These are phyloP conservation scores for Strigamia maritima DNA, from an alignment of 2,888 invertebrate species.

Conservation along the genomic window DNA sequence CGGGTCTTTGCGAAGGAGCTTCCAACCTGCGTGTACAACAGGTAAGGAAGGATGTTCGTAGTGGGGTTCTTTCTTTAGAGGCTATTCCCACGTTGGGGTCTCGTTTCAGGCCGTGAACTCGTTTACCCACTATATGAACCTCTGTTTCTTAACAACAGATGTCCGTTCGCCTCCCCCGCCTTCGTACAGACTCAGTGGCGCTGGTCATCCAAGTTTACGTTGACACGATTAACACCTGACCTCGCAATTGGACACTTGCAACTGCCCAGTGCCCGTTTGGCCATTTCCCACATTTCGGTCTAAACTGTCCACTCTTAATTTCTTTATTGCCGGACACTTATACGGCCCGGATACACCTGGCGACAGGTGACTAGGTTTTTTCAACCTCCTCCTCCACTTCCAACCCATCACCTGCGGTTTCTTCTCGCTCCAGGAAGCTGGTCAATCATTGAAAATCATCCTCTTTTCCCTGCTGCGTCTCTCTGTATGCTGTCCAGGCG, in stretches of 20 bases:
- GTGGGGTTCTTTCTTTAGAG: background rate
- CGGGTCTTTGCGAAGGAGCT: background rate
- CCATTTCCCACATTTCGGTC: background rate
- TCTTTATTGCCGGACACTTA: background rate
- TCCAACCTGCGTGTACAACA: background rate
- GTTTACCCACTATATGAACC: background rate
- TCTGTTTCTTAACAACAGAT: background rate
- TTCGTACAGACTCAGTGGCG: background rate
- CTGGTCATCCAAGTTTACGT: conserved; percentile 24
- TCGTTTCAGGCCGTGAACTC: conserved; percentile 29
- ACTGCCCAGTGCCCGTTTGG: background rate
- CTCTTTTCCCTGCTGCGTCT: conserved; percentile 16
- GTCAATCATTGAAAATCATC: conserved; percentile 26
- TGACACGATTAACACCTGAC: conserved; percentile 25
- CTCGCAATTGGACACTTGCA: background rate
- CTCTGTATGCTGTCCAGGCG: conserved; percentile 24
- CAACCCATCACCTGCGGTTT: conserved; percentile 28
- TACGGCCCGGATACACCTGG: conserved; percentile 22
- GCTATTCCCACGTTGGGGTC: conserved; percentile 25
- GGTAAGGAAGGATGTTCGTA: background rate
- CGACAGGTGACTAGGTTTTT: background rate
- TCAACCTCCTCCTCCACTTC: conserved; percentile 13
- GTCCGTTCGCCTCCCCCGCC: conserved; percentile 3
- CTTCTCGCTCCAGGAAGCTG: conserved; percentile 21
- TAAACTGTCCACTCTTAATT: background rate